These are phyloP conservation scores for Microvelia longipes DNA, from an alignment of 1,140 invertebrate species.

Conservation along the genomic window DNA sequence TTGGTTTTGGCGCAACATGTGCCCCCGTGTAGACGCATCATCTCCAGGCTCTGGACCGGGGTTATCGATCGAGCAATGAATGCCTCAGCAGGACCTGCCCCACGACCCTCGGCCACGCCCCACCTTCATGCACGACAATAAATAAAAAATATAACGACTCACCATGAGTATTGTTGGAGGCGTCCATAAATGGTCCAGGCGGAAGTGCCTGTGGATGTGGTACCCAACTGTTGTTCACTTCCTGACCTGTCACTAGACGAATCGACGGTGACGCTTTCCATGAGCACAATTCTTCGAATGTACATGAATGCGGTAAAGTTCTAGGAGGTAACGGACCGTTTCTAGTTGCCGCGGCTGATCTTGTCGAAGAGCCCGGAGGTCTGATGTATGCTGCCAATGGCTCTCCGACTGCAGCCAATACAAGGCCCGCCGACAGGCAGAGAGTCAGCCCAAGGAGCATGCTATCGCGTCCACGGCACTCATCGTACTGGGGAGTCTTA, in stretches of 20 bases:
- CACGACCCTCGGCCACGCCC: neutral
- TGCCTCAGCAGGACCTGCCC: neutral
- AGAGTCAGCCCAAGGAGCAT: neutral
- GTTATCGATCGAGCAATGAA: constrained; percentile 1
- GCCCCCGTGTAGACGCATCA: neutral
- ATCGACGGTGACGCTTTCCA: constrained; percentile 24
- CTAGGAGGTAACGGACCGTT: neutral
- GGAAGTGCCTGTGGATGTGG: constrained; percentile 32
- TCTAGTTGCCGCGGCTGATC: neutral
- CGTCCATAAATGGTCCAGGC: constrained; percentile 30
- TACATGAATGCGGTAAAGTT: constrained; percentile 6
- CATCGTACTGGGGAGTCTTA: neutral
- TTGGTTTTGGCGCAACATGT: neutral
- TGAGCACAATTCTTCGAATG: constrained; percentile 16
- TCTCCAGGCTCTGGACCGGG: neutral
- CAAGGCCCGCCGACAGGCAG: neutral
- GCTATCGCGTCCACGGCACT: neutral
- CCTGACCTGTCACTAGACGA: constrained; percentile 24
- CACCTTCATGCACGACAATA: neutral
- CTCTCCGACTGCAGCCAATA: neutral
- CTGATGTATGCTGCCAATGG: neutral
- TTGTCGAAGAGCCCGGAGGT: neutral
- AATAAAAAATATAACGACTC: too few species aligned
- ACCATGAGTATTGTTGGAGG: constrained; percentile 32
- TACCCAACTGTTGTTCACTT: constrained; percentile 29